These are phyloP conservation scores for Rhipidura dahli DNA, from an alignment of 2,113 vertebrate species.

Conservation along the genomic window DNA sequence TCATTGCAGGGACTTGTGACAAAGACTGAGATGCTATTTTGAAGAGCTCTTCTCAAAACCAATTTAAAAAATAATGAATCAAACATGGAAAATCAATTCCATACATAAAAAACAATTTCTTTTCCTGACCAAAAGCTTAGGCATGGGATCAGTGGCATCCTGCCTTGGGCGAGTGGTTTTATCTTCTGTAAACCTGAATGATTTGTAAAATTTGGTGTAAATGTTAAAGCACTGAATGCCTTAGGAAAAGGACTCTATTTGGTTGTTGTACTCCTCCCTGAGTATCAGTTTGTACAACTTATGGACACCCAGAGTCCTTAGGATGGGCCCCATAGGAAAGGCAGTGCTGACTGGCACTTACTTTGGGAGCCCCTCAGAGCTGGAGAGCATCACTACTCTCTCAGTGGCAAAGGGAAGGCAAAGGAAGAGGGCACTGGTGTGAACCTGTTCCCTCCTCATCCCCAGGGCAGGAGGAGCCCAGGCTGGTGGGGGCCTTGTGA, in stretches of 20 bases:
- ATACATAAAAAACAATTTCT: background rate
- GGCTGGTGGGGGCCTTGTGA: background rate
- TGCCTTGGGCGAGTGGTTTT: background rate
- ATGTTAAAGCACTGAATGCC: background rate
- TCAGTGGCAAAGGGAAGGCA: background rate
- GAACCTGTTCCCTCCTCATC: background rate
- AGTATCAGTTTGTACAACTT: background rate
- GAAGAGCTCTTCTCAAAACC: background rate
- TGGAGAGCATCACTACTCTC: rapidly evolving
- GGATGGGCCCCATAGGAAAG: background rate
- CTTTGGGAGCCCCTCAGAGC: background rate
- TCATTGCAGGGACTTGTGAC: background rate
- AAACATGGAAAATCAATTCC: background rate
- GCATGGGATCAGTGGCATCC: background rate
- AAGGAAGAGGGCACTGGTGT: too few species aligned
- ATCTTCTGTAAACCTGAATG: background rate
- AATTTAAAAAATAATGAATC: background rate
- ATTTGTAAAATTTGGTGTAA: background rate
- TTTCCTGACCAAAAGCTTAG: background rate
- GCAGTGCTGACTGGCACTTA: background rate
- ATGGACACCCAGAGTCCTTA: rapidly evolving
- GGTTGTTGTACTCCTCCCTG: background rate
- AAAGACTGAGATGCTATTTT: background rate
- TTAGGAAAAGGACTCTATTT: background rate
- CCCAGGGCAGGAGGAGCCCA: background rate